Percentiles rank a stretch among this genome's conserved stretches.
phyloP scores from a whole-genome alignment of 2,888 invertebrate genomes.

The Dromius quadrimaculatus region DNA sequence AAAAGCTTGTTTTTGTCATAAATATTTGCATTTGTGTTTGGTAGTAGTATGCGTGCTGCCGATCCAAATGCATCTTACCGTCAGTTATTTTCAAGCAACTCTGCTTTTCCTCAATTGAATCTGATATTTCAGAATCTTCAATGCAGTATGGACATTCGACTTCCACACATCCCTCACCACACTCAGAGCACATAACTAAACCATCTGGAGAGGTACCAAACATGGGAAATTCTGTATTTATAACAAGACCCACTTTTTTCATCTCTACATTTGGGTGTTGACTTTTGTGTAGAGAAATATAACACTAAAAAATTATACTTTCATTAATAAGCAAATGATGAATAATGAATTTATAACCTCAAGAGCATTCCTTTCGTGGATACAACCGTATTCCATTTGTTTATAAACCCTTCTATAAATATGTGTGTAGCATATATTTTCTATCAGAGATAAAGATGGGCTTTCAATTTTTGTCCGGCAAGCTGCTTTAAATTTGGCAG shows the following conservation, averaged over 20 bases:
- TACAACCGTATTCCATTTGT: too few species aligned
- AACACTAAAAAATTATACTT: too few species aligned
- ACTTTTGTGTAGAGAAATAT: too few species aligned
- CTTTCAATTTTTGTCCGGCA: too few species aligned
- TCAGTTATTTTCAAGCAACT: background rate
- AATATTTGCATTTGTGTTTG: background rate
- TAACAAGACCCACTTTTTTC: slow-evolving; percentile 1
- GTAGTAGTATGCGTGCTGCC: background rate
- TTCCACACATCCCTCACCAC: background rate
- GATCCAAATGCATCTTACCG: background rate
- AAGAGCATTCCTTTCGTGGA: too few species aligned
- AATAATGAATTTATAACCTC: too few species aligned
- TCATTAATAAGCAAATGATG: too few species aligned
- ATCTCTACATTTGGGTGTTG: background rate
- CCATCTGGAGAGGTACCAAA: slow-evolving; percentile 1
- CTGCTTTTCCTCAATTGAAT: background rate
- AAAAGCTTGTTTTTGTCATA: background rate
- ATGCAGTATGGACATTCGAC: background rate
- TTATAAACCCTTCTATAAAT: too few species aligned
- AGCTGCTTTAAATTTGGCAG: too few species aligned
- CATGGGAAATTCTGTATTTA: background rate
- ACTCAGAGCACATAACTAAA: background rate
- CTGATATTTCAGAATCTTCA: background rate
- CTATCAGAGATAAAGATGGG: too few species aligned
- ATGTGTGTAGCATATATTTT: too few species aligned